Base-by-base conservation (phyloP, 2,888 invertebrate species). In the Ophion ventricosus region DNA sequence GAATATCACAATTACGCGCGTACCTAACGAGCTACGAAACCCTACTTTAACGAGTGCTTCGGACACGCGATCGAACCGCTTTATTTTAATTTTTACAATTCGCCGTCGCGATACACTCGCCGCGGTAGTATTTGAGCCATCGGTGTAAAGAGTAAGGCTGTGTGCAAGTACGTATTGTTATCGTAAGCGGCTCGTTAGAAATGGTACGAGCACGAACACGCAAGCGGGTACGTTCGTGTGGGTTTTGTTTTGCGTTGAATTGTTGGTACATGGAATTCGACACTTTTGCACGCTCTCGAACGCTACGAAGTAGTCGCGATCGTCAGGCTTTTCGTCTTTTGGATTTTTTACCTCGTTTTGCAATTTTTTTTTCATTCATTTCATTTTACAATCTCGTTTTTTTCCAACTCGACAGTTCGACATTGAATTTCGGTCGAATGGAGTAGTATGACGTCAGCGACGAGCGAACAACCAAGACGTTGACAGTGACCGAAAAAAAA, bases 191-290 rank as follows among this genome's bases (percentile, higher is more conserved):
- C 66, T 40, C 43, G 66, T 43, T 64, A 64, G 57, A 25, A 43
- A 72, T 49, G 66, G 14, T 67, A 11, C 49, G 35, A 67, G 57
- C 49, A 72, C 25, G 35, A 61, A 40, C 49, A 72, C 25, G n/a
- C 5, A 49, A 17, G 23, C 49, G 54, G 63, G 57, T 67, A 80
- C 80, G 67, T 80, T 59, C 72, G 80, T 76, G 70, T 73, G 59
- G n/a, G 59, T 49, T 63, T 29, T 72, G 10, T 67, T 76, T 57
- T 25, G 17, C 57, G 14, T 40, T 54, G 23, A 75, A 8, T 35
- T 43, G 20, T 43, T 35, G 14, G 26, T 8, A 35, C 63, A 5
- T 23, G n/a, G 35, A 20, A 66, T 23, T 69, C 7, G 74, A 23
- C 59, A 29, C 20, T 23, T 54, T 23, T 63, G 69, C 78, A 78